Base-by-base conservation (phyloP, 1,140 invertebrate genomes). In the Eciton burchellii region DNA sequence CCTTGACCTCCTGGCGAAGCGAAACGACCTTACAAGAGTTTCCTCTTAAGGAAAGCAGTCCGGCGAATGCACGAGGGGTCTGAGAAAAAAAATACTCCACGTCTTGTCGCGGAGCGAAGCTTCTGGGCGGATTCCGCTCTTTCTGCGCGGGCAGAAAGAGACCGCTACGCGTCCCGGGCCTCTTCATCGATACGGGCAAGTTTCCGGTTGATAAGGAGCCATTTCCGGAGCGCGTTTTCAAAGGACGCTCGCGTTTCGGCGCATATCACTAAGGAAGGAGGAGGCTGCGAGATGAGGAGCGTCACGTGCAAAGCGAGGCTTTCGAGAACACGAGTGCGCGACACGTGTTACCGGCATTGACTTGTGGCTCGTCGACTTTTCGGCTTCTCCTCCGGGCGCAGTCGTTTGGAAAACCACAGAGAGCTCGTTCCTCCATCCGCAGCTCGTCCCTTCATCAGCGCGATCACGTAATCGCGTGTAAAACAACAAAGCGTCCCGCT, bases 1-100 rank as follows among this genome's bases (percentile, higher is more conserved):
- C 19, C 35, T 73, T 77, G 70, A 63, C 83, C 73, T 79, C 71
- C 60, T 63, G 49, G 59, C 71, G 84, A 84, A 89, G 86, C 82
- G 82, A 83, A 90, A 88, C 88, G 84, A 82, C 81, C 84, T 73
- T 86, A 89, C 89, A 89, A 90, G 89, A 88, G 59, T 90, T 90
- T 83, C 88, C 89, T 89, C 71, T 89, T 81, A 90, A 86, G 85
- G 59, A 81, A 79, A 79, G 54, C 73, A 87, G 79, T 60, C 66
- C 56, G 72, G 74, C 60, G 73, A 79, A 68, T 56, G 47, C 9
- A 59, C 77, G 62, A 54, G 63, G n/a, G 57, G 54, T 56, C 29
- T 43, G 26, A 16, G 56, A 76, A 76, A 85, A 35, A 83, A 72
- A 72, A 41, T 54, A 63, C 60, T 49, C 49, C 16, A 56, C 56